Base-by-base conservation (phyloP, 2,113 vertebrate genomes). In the Sakesphorus luctuosus region DNA sequence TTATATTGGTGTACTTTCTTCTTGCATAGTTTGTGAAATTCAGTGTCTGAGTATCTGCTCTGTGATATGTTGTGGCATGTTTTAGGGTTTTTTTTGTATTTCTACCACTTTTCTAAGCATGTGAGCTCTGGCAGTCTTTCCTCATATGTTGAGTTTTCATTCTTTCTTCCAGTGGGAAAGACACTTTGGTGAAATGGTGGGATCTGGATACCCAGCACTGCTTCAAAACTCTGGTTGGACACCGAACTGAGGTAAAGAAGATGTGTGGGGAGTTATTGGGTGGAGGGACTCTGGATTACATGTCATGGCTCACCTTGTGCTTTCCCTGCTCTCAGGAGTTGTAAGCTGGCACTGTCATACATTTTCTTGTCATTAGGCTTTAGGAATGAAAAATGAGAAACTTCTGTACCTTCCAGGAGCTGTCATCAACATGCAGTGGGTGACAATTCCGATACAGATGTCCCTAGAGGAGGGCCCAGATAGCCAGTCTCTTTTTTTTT, bases 101-200 rank as follows among this genome's bases (percentile, higher is more conserved):
- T 87, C 56, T 78, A 2, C 9, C 9, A 4, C 28, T 84, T 79
- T 36, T 28, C 20, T 65, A 49, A 87, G 65, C 11, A 2, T 9
- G 1, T 24, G 47, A 63, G 10, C 15, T 87, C 25, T 69, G 38
- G 4, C 23, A 56, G 3, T 46, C 29, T 79, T 82, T 63, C 8
- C 13, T 92, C 7, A 7, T 3, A 5, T 36, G 19, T 35, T 65
- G 49, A 80, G 21, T 43, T 28, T 59, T 88, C 20, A 4, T 83
- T 82, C 91, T 74, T 94, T 72, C 26, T 91, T 91, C 5, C 94
- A 99, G 99, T 62, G 99, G 99, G 55, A 99, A 99, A 95, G 99
- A 99, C 97, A 98, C 98, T 1, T 93, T 99, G 97, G 99, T 99
- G 93, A 99, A 99, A 94, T 99, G 99, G 99, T 99, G 99, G 99